These are phyloP conservation scores for Bugulina stolonifera DNA, from an alignment of 2,888 invertebrate genomes.

Conservation along the genomic window DNA sequence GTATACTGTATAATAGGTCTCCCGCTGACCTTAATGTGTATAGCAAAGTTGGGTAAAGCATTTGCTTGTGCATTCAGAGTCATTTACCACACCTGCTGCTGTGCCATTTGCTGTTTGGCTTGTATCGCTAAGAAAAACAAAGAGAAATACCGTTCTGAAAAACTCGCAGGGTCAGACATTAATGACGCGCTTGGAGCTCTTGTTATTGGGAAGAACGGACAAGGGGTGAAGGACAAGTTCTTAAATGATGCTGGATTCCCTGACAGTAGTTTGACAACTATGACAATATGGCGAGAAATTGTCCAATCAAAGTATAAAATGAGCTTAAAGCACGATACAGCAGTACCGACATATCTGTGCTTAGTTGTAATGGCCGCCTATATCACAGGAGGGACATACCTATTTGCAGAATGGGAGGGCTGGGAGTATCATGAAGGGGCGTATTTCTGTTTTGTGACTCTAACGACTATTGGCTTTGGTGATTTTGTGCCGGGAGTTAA, in stretches of 20 bases:
- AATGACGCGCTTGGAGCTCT: slow-evolving; percentile 11
- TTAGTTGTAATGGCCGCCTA: slow-evolving; percentile 20
- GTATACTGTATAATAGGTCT: slow-evolving; percentile 16
- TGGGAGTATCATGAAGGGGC: slow-evolving; percentile 83
- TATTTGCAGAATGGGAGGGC: slow-evolving; percentile 85
- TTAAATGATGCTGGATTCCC: not conserved
- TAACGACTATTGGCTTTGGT: slow-evolving; percentile 26
- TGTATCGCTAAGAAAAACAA: not conserved
- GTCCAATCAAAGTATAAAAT: not conserved
- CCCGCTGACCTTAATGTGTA: slow-evolving; percentile 25
- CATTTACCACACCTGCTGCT: slow-evolving; percentile 26
- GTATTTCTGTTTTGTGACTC: slow-evolving; percentile 51
- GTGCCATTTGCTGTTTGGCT: slow-evolving; percentile 20
- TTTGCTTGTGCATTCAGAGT: slow-evolving; percentile 16
- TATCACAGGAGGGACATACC: slow-evolving; percentile 69
- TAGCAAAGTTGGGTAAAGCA: slow-evolving; percentile 19
- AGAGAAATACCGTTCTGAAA: not conserved
- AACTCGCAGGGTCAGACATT: not conserved
- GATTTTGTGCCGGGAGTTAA: slow-evolving; percentile 18
- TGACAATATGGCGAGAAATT: not conserved
- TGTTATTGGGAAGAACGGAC: not conserved
- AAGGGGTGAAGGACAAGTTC: not conserved
- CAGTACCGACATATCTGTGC: slow-evolving; percentile 14
- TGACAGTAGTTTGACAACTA: no score
- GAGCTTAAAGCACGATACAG: slow-evolving; percentile 12